phyloP scores from a whole-genome alignment of 2,888 invertebrate genomes.

The Tanypteryx hageni region DNA sequence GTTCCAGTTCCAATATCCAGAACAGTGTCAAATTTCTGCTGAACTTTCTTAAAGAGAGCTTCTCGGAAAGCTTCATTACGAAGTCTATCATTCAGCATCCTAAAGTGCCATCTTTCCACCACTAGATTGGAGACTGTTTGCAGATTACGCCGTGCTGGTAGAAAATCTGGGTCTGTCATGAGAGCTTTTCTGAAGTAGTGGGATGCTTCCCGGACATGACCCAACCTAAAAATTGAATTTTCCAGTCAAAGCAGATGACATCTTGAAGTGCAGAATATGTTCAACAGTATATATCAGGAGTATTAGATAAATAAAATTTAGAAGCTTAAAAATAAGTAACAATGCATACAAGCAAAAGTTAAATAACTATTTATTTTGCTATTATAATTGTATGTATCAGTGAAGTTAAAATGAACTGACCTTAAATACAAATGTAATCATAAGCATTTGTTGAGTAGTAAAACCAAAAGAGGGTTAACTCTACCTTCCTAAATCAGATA shows the following conservation, averaged over 20 bases:
- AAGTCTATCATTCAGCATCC: conserved; percentile 86
- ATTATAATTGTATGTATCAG: no score
- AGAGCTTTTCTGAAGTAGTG: conserved; percentile 79
- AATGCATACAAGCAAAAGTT: no score
- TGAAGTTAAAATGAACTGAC: no score
- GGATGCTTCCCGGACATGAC: conserved; percentile 78
- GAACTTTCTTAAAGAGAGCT: conserved; percentile 80
- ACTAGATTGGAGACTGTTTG: conserved; percentile 83
- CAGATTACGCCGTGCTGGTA: conserved; percentile 81
- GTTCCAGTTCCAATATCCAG: conserved; percentile 88
- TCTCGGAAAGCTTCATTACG: conserved; percentile 82
- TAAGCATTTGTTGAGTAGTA: no score
- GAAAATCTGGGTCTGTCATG: conserved; percentile 76
- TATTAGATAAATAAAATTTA: no score
- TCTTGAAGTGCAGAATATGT: no score
- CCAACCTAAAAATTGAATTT: conserved; percentile 76
- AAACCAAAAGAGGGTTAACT: no score
- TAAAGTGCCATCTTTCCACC: conserved; percentile 88
- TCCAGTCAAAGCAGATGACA: background rate
- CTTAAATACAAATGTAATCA: no score
- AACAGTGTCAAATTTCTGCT: conserved; percentile 77
- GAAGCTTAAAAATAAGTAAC: no score
- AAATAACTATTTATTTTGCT: no score
- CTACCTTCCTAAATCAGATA: no score
- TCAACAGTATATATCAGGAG: no score